phyloP scores from a whole-genome alignment of 1,140 invertebrate genomes.

The Pseudomyrmex flavicornis region DNA sequence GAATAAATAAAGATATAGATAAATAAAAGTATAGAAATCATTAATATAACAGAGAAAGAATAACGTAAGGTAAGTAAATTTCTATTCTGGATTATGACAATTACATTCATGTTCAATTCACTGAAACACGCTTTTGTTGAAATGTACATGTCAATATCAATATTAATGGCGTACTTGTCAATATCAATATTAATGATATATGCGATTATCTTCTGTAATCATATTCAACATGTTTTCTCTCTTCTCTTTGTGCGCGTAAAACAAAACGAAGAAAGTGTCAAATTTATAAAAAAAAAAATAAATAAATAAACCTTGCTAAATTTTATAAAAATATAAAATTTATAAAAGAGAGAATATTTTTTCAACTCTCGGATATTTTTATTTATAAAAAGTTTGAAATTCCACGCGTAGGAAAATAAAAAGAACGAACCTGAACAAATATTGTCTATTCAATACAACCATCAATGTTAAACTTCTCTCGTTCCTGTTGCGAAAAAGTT shows the following conservation, averaged over 20 bases:
- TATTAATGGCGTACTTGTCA: neutral
- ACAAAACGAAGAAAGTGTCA: too few relatives aligned
- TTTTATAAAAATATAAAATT: neutral
- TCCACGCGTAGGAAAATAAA: neutral
- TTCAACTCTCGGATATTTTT: neutral
- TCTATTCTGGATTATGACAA: too few relatives aligned
- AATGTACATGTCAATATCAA: neutral
- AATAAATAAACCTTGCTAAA: too few relatives aligned
- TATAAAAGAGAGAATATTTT: neutral
- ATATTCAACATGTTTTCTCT: too few relatives aligned
- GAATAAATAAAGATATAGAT: neutral
- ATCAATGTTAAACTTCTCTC: neutral
- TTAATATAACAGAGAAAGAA: conserved; percentile 12
- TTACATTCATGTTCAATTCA: too few relatives aligned
- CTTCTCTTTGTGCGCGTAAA: too few relatives aligned
- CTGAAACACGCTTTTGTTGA: too few relatives aligned
- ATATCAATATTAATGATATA: neutral
- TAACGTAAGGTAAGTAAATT: neutral
- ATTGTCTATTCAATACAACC: neutral
- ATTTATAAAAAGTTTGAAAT: neutral
- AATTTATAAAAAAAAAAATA: too few relatives aligned
- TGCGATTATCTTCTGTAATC: too few relatives aligned
- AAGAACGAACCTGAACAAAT: neutral
- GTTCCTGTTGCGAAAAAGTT: neutral
- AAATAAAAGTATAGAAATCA: neutral